Conservation (phyloP, 2,888 invertebrate genomes). For the Byasa hedistus region DNA sequence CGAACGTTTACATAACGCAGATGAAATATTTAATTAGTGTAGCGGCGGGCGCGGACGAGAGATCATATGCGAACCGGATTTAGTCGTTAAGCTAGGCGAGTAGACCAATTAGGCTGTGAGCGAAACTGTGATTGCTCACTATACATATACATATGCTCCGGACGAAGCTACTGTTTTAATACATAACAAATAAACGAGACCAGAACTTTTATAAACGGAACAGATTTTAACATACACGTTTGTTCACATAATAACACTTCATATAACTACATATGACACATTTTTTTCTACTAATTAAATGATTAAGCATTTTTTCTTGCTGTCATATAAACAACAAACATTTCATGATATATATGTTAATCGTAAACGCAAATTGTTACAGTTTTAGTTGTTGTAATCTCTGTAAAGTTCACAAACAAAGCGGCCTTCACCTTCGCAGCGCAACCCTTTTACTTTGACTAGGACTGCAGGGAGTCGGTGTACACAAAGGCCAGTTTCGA, state of each 20-base stretch:
- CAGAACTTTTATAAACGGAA: background rate
- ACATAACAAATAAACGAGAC: conserved; percentile 10
- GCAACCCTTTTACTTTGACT: conserved; percentile 29
- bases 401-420: conserved; percentile 36
- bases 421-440: conserved; percentile 47
- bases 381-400: conserved; percentile 1
- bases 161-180: conserved; percentile 37
- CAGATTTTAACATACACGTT: background rate
- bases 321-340: too few species aligned
- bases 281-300: too few species aligned
- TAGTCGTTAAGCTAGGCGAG: conserved; percentile 46
- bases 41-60: conserved; percentile 33
- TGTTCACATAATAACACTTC: background rate
- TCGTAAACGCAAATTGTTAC: conserved; percentile 19
- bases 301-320: too few species aligned
- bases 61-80: conserved; percentile 46
- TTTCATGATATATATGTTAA: background rate
- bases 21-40: conserved; percentile 30
- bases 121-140: conserved; percentile 42
- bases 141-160: conserved; percentile 36
- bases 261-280: background rate
- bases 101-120: conserved; percentile 52
- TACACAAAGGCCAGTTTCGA: conserved; percentile 15
- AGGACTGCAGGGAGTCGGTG: conserved; percentile 24
- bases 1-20: conserved; percentile 8